phyloP scores from a whole-genome alignment of 2,888 invertebrate species.

The Euplagia quadripunctaria region DNA sequence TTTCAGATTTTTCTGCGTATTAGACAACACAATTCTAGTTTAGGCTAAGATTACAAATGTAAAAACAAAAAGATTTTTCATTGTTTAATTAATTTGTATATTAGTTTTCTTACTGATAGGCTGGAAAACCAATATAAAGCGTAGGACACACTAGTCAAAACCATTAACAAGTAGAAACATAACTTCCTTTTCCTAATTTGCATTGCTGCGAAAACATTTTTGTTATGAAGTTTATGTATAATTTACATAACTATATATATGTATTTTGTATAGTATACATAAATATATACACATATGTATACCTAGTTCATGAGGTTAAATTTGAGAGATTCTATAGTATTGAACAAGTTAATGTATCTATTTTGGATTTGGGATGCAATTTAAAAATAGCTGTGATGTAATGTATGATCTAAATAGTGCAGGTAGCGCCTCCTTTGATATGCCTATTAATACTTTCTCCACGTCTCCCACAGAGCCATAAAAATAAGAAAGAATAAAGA shows the following conservation, averaged over 20 bases:
- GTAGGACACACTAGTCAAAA: conserved; percentile 30
- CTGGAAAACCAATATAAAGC: conserved; percentile 33
- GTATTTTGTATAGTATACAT: too few relatives aligned
- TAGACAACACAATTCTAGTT: background rate
- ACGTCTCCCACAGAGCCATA: too few relatives aligned
- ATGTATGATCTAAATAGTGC: too few relatives aligned
- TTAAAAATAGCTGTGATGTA: too few relatives aligned
- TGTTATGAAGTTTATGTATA: background rate
- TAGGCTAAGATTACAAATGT: background rate
- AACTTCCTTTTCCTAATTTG: conserved; percentile 70
- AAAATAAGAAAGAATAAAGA: too few relatives aligned
- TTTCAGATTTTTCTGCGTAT: background rate
- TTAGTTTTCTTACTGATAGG: background rate
- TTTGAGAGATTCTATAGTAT: too few relatives aligned
- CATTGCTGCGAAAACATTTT: conserved; percentile 57
- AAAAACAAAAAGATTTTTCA: background rate
- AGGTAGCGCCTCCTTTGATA: too few relatives aligned
- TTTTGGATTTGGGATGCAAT: too few relatives aligned
- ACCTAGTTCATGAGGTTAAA: too few relatives aligned
- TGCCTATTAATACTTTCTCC: too few relatives aligned
- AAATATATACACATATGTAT: too few relatives aligned
- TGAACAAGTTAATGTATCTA: too few relatives aligned
- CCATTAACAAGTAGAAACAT: conserved; percentile 44
- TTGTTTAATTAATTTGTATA: background rate
- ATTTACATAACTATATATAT: background rate